A percentile compares a stretch with the other conserved stretches of the same genome.
Conservation (phyloP, 2,113 vertebrate genomes). For the Cebidichthys violaceus region DNA sequence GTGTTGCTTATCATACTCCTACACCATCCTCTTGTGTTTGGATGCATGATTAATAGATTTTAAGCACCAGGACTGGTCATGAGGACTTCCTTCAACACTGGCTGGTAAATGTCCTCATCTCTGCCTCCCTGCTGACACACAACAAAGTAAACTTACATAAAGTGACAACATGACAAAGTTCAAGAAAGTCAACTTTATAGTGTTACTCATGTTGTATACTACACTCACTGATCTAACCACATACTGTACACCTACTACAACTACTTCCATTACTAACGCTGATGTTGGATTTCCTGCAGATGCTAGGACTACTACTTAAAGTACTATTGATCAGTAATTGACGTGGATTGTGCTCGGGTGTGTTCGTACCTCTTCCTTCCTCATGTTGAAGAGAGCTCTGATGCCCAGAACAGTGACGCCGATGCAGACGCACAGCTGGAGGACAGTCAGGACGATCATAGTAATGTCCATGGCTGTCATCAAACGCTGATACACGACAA, state of each 20-base stretch:
- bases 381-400: slow-evolving; percentile 37
- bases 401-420: slow-evolving; percentile 53
- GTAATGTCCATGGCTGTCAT: slow-evolving; percentile 43
- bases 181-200: neutral
- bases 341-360: neutral
- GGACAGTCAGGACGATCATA: slow-evolving; percentile 59
- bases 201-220: neutral
- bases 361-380: slow-evolving; percentile 30
- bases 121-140: slow-evolving; percentile 43
- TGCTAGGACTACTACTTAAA: neutral
- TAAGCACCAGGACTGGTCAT: slow-evolving; percentile 30
- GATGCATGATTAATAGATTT: neutral
- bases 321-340: neutral
- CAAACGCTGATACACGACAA: slow-evolving; percentile 41
- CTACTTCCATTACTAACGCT: neutral
- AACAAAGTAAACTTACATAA: neutral
- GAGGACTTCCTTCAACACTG: slow-evolving; percentile 39
- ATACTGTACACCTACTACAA: neutral
- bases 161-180: neutral
- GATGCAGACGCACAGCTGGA: slow-evolving; percentile 70
- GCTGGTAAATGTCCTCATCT: slow-evolving; percentile 40
- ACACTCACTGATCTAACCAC: neutral
- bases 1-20: neutral
- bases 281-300: neutral
- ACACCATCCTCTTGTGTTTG: neutral